These are phyloP conservation scores for Lophius piscatorius DNA, from an alignment of 2,113 vertebrate genomes.

Conservation along the genomic window DNA sequence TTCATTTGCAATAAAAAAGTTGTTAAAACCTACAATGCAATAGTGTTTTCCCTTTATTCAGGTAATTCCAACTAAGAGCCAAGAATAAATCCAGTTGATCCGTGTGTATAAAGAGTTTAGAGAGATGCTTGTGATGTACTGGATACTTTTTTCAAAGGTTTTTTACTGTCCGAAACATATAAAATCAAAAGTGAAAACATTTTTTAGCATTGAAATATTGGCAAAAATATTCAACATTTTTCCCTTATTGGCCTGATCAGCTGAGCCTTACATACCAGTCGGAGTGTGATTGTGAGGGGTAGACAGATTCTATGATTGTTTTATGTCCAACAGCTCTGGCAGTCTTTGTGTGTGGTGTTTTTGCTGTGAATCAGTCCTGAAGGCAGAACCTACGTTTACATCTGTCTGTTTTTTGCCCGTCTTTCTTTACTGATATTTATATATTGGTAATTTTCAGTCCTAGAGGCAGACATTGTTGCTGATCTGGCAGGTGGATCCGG, in stretches of 20 bases:
- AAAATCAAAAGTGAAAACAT: conserved; percentile 41
- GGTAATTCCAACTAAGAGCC: too few relatives aligned
- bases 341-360: conserved; percentile 32
- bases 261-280: conserved; percentile 25
- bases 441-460: conserved; percentile 47
- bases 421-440: conserved; percentile 47
- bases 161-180: conserved; percentile 25
- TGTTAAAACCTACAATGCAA: conserved; percentile 6
- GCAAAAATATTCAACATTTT: conserved; percentile 33
- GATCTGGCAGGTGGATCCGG: conserved; percentile 95
- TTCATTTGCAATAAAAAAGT: conserved; percentile 38
- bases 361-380: conserved; percentile 39
- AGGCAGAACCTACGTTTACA: conserved; percentile 29
- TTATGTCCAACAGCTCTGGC: conserved; percentile 35
- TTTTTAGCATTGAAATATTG: conserved; percentile 29
- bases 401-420: conserved; percentile 22
- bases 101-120: conserved; percentile 16
- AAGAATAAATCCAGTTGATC: background rate
- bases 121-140: conserved; percentile 22
- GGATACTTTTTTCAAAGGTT: conserved; percentile 16
- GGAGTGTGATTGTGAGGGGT: conserved; percentile 14
- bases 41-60: conserved; percentile 1
- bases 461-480: conserved; percentile 95
- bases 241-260: conserved; percentile 9
- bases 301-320: conserved; percentile 35